These are phyloP conservation scores for Calidris pygmaea DNA, from an alignment of 2,113 vertebrate species.

Conservation along the genomic window DNA sequence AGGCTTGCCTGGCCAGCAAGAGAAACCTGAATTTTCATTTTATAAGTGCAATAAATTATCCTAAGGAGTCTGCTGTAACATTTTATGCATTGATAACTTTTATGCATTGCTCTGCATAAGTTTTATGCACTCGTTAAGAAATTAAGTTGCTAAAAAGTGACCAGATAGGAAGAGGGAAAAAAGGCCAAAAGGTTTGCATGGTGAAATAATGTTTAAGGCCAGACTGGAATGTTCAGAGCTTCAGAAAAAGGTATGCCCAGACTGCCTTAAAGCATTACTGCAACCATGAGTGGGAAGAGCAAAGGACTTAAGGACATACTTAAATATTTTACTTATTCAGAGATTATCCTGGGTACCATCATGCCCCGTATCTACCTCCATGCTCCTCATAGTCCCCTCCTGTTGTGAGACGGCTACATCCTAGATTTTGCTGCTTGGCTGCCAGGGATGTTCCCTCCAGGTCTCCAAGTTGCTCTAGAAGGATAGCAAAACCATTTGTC, in stretches of 20 bases:
- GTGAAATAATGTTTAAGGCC: constrained; percentile 31
- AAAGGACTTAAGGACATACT: neutral
- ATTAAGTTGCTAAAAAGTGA: constrained; percentile 63
- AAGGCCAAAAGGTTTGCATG: constrained; percentile 31
- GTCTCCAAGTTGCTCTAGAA: too few relatives aligned
- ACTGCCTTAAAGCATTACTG: neutral
- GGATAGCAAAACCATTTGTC: neutral
- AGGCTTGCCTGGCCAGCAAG: neutral
- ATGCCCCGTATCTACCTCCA: neutral
- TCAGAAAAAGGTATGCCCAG: neutral
- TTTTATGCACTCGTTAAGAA: constrained; percentile 61
- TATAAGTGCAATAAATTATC: constrained; percentile 36
- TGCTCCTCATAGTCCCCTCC: neutral
- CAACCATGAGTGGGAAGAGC: neutral
- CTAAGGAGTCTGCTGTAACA: neutral
- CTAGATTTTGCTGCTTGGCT: neutral
- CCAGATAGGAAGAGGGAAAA: neutral
- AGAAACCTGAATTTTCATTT: constrained; percentile 3
- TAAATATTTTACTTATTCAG: neutral
- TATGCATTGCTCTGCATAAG: constrained; percentile 52
- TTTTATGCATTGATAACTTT: constrained; percentile 56
- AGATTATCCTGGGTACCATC: neutral
- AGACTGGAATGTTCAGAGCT: neutral
- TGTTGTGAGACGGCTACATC: neutral
- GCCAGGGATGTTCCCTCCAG: too few relatives aligned